phyloP scores from a whole-genome alignment of 2,888 invertebrate genomes.

The Anodontia alba region DNA sequence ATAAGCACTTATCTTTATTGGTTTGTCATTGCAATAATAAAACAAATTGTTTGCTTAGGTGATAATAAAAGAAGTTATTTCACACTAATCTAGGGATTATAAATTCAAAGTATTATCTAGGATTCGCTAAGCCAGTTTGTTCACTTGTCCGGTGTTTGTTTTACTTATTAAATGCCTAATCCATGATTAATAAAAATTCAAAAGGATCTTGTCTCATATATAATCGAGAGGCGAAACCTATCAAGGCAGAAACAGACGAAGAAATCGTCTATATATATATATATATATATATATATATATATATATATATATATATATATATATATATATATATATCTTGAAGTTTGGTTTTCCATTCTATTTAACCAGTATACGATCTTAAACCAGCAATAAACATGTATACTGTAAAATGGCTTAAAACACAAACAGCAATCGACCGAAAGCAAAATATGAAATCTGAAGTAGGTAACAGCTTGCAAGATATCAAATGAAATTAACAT shows the following conservation, averaged over 20 bases:
- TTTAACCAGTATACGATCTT: no score
- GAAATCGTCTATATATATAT: background rate
- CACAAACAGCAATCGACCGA: no score
- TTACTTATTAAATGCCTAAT: background rate
- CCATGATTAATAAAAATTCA: background rate
- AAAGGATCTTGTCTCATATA: background rate
- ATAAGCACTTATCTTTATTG: background rate
- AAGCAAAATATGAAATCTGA: no score
- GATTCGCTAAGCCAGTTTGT: background rate
- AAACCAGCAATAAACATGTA: no score
- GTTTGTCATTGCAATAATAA: constrained; percentile 4
- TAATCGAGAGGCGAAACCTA: background rate
- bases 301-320: no score
- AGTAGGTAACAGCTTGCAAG: no score
- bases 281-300: no score
- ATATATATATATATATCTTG: no score
- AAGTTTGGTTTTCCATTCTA: no score
- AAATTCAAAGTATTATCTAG: background rate
- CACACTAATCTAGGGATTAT: constrained; percentile 3
- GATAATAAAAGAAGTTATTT: background rate
- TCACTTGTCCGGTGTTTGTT: background rate
- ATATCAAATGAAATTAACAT: no score
- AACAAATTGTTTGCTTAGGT: constrained; percentile 1
- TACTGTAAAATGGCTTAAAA: no score
- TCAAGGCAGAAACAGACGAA: background rate